phyloP scores from a whole-genome alignment of 2,113 vertebrate genomes.

The Aix galericulata region DNA sequence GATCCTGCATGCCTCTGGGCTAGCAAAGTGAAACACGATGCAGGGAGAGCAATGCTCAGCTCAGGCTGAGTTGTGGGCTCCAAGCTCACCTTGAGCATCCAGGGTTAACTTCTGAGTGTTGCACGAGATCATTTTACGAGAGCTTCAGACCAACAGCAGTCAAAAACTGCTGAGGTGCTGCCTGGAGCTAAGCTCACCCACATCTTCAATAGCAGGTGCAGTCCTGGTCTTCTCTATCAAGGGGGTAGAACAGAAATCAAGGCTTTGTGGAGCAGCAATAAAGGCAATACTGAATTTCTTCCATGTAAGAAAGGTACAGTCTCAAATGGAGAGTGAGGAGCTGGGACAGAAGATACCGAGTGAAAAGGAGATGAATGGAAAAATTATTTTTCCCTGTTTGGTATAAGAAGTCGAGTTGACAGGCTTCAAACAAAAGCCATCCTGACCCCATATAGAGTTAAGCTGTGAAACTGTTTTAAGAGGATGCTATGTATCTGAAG shows the following conservation, averaged over 20 bases:
- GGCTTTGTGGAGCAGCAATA: not conserved
- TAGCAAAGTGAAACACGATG: not conserved
- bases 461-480: not conserved
- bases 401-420: not conserved
- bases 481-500: not conserved
- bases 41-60: not conserved
- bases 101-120: not conserved
- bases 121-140: not conserved
- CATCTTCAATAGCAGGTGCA: not conserved
- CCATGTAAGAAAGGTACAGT: not conserved
- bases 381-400: not conserved
- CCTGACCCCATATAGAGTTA: accelerated
- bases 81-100: accelerated
- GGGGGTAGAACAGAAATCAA: not conserved
- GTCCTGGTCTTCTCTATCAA: not conserved
- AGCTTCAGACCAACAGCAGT: not conserved
- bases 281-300: not conserved
- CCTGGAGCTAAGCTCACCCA: not conserved
- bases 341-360: not conserved
- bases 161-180: not conserved
- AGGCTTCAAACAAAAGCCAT: not conserved
- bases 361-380: not conserved
- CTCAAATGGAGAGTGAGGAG: not conserved
- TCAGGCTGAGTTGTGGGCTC: not conserved
- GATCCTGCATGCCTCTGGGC: not conserved